phyloP scores from a whole-genome alignment of 2,113 vertebrate genomes.

The Danio rerio region DNA sequence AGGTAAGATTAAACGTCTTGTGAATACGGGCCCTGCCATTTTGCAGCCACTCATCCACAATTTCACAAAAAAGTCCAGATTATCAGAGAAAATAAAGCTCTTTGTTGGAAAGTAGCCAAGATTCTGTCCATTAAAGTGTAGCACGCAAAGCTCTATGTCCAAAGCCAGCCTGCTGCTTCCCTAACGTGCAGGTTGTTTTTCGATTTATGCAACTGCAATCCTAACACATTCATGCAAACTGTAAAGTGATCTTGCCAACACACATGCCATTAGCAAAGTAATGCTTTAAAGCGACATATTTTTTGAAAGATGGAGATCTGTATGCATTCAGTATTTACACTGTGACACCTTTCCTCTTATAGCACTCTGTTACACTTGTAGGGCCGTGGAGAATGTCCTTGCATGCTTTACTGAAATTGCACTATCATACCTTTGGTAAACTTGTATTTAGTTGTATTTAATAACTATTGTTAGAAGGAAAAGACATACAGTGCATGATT shows the following conservation, averaged over 20 bases:
- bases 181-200: slow-evolving; percentile 7
- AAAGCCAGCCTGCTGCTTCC: slow-evolving; percentile 10
- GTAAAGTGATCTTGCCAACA: background rate
- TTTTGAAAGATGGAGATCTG: slow-evolving; percentile 4
- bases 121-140: background rate
- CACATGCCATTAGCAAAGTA: background rate
- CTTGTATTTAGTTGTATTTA: slow-evolving; percentile 37
- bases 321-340: slow-evolving; percentile 54
- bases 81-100: background rate
- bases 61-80: background rate
- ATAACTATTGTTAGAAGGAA: background rate
- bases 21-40: background rate
- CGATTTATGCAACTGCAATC: slow-evolving; percentile 28
- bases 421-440: slow-evolving; percentile 36
- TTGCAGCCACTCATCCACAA: background rate
- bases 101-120: background rate
- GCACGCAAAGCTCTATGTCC: background rate
- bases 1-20: too few relatives aligned
- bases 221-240: slow-evolving; percentile 22
- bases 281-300: slow-evolving; percentile 12
- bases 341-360: slow-evolving; percentile 46
- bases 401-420: slow-evolving; percentile 46
- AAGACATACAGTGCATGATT: slow-evolving; percentile 30
- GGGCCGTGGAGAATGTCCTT: slow-evolving; percentile 45
- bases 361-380: slow-evolving; percentile 22